Conservation (phyloP, 2,113 vertebrate species). For the Periophthalmodon schlosseri region DNA sequence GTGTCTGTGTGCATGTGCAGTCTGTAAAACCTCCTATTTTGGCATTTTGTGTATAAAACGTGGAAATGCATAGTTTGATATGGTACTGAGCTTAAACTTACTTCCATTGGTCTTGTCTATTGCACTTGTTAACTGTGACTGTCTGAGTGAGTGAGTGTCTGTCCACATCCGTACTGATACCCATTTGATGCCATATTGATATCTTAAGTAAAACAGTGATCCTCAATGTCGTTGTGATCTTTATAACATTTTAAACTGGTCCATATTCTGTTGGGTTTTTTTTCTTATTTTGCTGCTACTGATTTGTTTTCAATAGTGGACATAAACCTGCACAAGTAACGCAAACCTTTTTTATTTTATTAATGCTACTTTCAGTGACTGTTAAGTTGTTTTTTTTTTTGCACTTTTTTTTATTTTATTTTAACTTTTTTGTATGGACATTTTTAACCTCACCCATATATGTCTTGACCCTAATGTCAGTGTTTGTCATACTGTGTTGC, state of each 20-base stretch:
- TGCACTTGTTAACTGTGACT: constrained; percentile 73
- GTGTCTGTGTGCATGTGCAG: constrained; percentile 44
- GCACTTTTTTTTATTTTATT: constrained; percentile 71
- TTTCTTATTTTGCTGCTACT: constrained; percentile 77
- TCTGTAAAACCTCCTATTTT: constrained; percentile 58
- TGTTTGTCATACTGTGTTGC: constrained; percentile 75
- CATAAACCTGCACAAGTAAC: constrained; percentile 69
- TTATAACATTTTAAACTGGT: constrained; percentile 72
- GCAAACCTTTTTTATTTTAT: constrained; percentile 57
- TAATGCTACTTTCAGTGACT: constrained; percentile 69
- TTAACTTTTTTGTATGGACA: constrained; percentile 65
- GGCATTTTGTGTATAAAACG: constrained; percentile 64
- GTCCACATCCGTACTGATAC: constrained; percentile 73
- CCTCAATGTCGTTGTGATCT: constrained; percentile 66
- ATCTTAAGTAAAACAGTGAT: constrained; percentile 70
- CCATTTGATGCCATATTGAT: constrained; percentile 79
- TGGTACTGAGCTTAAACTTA: constrained; percentile 73
- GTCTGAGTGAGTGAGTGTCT: constrained; percentile 17
- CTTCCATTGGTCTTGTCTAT: constrained; percentile 67
- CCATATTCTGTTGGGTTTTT: constrained; percentile 52
- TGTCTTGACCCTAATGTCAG: constrained; percentile 71
- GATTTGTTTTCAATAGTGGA: constrained; percentile 61
- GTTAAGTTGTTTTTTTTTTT: constrained; percentile 69
- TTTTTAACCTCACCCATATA: constrained; percentile 65
- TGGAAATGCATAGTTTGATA: constrained; percentile 66